Percentiles rank a stretch among this genome's conserved stretches.
These are phyloP conservation scores for Tenthredo scrophulariae DNA, from an alignment of 2,888 invertebrate genomes.

Conservation along the genomic window DNA sequence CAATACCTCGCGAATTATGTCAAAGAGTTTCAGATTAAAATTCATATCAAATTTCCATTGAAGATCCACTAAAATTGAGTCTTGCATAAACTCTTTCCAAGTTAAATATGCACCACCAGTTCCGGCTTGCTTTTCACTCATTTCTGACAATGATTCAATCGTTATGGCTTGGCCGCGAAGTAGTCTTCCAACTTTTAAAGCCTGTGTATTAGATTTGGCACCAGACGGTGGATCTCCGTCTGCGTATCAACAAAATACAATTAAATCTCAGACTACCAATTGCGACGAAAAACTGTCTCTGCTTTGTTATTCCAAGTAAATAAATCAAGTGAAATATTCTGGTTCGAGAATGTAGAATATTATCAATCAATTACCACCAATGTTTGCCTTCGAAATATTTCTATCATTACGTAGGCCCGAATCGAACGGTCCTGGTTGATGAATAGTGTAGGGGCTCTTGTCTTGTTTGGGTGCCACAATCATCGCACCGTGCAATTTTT, in stretches of 20 bases:
- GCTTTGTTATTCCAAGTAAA: not conserved
- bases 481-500: slow-evolving; percentile 20
- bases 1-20: slow-evolving; percentile 83
- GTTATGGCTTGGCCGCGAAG: not conserved
- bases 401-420: slow-evolving; percentile 50
- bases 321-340: not conserved
- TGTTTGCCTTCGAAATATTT: slow-evolving; percentile 57
- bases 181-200: slow-evolving; percentile 12
- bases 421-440: slow-evolving; percentile 34
- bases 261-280: not conserved
- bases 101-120: slow-evolving; percentile 77
- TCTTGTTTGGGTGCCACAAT: slow-evolving; percentile 15
- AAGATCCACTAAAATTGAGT: slow-evolving; percentile 84
- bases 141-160: slow-evolving; percentile 41
- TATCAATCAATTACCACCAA: slow-evolving; percentile 53
- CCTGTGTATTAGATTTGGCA: not conserved
- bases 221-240: slow-evolving; percentile 28
- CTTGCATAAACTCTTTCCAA: slow-evolving; percentile 87
- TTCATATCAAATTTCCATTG: slow-evolving; percentile 84
- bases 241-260: not conserved
- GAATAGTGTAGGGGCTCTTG: not conserved
- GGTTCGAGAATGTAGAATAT: not conserved
- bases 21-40: slow-evolving; percentile 84
- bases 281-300: not conserved
- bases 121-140: slow-evolving; percentile 31